These are phyloP conservation scores for Temnothorax rugatulus DNA, from an alignment of 2,888 invertebrate genomes.

Conservation along the genomic window DNA sequence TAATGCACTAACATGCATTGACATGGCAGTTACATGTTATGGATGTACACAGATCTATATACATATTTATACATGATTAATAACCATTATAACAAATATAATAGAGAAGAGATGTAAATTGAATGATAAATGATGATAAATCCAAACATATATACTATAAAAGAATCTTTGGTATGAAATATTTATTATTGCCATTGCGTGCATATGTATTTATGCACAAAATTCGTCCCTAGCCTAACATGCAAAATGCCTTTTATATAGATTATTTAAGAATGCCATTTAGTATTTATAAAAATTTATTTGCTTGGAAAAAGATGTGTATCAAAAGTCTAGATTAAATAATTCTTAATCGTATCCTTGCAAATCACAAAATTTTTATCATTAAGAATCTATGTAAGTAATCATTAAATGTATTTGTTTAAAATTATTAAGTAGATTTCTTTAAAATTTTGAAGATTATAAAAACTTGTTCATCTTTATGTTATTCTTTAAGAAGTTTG, in stretches of 20 bases:
- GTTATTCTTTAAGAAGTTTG: conserved; percentile 4
- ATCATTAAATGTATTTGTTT: neutral
- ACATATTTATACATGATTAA: conserved; percentile 68
- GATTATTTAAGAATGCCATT: conserved; percentile 8
- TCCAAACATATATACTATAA: conserved; percentile 62
- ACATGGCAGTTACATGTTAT: conserved; percentile 58
- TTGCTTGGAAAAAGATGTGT: neutral
- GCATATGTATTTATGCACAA: conserved; percentile 51
- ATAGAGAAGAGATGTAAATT: conserved; percentile 54
- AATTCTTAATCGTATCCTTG: neutral
- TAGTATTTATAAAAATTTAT: neutral
- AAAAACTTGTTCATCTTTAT: conserved; percentile 60
- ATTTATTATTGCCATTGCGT: conserved; percentile 80
- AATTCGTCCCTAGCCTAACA: conserved; percentile 52
- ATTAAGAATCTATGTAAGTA: conserved; percentile 13
- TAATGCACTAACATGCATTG: conserved; percentile 29
- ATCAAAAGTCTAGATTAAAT: conserved; percentile 19
- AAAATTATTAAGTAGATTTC: conserved; percentile 8
- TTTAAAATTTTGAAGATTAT: conserved; percentile 2
- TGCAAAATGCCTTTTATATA: conserved; percentile 46
- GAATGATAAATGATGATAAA: conserved; percentile 55
- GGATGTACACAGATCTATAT: conserved; percentile 71
- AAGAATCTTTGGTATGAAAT: conserved; percentile 84
- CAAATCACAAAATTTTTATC: neutral
- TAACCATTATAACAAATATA: conserved; percentile 55